Base-by-base conservation (phyloP, 2,888 invertebrate genomes). In the Sphinx pinastri region DNA sequence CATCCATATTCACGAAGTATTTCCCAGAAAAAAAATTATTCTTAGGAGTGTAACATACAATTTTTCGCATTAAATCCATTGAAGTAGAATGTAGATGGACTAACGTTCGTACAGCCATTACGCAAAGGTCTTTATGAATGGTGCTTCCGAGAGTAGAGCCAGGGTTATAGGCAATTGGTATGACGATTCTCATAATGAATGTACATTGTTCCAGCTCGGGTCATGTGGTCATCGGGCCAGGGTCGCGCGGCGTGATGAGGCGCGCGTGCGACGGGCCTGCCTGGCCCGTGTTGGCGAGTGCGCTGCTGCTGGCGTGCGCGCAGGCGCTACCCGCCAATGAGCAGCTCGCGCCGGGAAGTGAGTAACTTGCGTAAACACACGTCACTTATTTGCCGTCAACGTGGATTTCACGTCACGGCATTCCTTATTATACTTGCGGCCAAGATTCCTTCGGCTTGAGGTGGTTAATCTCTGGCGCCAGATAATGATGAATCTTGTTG, bases 211-310 rank as follows among this genome's bases (percentile, higher is more conserved):
- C 0, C 83, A 93, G 92, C 87, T 90, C 88, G 87, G 87, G 90
- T 81, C 85, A 92, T 92, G 92, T 79, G 85, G 88, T 81, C 83
- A 79, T 79, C 76, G 73, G 84, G 81, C 81, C 80, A 73, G 74
- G 74, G 80, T 79, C 83, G 79, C 84, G 86, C 87, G 80, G 89
- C 87, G 86, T 91, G 84, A 91, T 90, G 91, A 80, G 86, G 82
- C 85, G 87, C 84, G 82, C 85, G 81, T 79, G 86, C 84, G 79
- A 77, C 79, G 81, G 80, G 84, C 80, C 81, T 79, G 77, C 82
- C 73, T 84, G 86, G 90, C 85, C 85, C 84, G 84, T 83, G 82
- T 85, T 84, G 85, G 89, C 86, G 83, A 80, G 85, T 82, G 84
- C 85, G 84, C 86, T 90, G 83, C 85, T 89, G 82, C 86, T 91